Evolutionary conservation across 1,140 invertebrate species (phyloP).

Genomic region (Megathymus violae): DNA sequence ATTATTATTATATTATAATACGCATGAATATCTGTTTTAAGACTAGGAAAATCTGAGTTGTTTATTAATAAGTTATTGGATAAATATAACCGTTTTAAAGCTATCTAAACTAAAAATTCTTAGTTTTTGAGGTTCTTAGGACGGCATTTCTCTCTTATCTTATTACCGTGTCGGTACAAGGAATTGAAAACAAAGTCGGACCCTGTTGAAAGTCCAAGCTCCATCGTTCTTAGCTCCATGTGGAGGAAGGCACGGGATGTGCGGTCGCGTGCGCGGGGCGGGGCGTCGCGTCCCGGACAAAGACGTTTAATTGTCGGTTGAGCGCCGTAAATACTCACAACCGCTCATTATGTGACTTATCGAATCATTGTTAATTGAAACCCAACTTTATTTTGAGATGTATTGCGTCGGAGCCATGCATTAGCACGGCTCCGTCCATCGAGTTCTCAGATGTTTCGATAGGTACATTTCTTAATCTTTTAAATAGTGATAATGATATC

Average conservation of each 20-base stretch:
- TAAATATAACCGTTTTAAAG: too few relatives aligned
- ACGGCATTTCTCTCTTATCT: too few relatives aligned
- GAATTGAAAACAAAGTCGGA: too few relatives aligned
- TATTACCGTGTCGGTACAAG: too few relatives aligned
- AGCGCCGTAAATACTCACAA: slow-evolving; percentile 69
- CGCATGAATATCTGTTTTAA: too few relatives aligned
- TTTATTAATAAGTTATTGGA: too few relatives aligned
- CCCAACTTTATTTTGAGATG: slow-evolving; percentile 48
- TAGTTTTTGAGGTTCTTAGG: too few relatives aligned
- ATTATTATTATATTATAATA: too few relatives aligned
- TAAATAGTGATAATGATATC: background rate
- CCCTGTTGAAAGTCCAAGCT: background rate
- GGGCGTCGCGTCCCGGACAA: slow-evolving; percentile 59
- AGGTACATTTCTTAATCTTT: slow-evolving; percentile 16
- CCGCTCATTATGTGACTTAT: slow-evolving; percentile 71
- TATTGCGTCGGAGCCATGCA: background rate
- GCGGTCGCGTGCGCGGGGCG: slow-evolving; percentile 52
- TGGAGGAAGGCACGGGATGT: slow-evolving; percentile 47
- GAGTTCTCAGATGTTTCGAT: slow-evolving; percentile 12
- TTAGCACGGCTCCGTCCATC: background rate
- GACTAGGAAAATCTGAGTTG: too few relatives aligned
- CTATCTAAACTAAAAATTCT: too few relatives aligned
- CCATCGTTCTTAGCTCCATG: slow-evolving; percentile 47
- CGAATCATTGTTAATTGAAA: slow-evolving; percentile 77
- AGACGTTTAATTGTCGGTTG: slow-evolving; percentile 74